These are phyloP conservation scores for Pogonomyrmex californicus DNA, from an alignment of 1,140 invertebrate species.

Conservation along the genomic window DNA sequence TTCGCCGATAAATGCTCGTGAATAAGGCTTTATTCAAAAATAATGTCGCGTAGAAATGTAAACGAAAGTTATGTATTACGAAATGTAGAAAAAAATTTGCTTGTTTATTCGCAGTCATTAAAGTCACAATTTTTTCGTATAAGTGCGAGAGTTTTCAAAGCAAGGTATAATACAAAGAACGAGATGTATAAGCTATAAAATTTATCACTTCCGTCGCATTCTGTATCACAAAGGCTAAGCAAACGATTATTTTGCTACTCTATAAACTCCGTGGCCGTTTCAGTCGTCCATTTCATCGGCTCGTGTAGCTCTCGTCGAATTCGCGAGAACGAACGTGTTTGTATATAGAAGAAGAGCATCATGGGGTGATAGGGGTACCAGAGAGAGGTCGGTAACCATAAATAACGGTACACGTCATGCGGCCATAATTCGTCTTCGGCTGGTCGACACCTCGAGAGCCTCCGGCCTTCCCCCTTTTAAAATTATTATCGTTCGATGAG, in stretches of 20 bases:
- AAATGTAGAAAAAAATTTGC: not conserved
- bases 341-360: constrained; percentile 37
- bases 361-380: constrained; percentile 37
- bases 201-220: constrained; percentile 38
- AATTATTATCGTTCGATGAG: constrained; percentile 71
- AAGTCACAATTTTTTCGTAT: not conserved
- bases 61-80: not conserved
- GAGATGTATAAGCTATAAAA: not conserved
- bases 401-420: constrained; percentile 76
- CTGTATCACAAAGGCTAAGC: constrained; percentile 21
- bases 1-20: not conserved
- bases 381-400: constrained; percentile 61
- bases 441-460: constrained; percentile 70
- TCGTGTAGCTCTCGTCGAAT: constrained; percentile 39
- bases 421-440: constrained; percentile 77
- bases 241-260: constrained; percentile 39
- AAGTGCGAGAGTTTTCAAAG: not conserved
- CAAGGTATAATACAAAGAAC: not conserved
- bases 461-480: constrained; percentile 58
- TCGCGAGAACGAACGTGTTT: constrained; percentile 44
- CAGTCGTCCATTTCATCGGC: constrained; percentile 43
- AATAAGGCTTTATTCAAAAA: not conserved
- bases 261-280: constrained; percentile 35
- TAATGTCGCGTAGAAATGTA: not conserved
- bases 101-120: not conserved